Evolutionary conservation across 1,140 invertebrate genomes (phyloP), one percentile per base, ranked within the genome.

Genomic region (Andricus grossulariae): DNA sequence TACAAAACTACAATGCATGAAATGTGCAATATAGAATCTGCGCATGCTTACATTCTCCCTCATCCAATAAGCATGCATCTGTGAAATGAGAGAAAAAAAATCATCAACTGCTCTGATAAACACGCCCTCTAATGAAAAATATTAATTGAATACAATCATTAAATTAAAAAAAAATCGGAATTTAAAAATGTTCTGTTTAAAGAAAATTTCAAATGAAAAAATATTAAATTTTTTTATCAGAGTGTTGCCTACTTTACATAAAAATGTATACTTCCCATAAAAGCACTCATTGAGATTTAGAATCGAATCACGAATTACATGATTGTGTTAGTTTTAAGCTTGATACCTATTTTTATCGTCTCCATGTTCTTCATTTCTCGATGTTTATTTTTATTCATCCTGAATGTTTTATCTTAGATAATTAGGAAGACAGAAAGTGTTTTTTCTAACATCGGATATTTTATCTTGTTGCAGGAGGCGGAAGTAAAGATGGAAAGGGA

Each of bases 401-500:
- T 57, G 13, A 66, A 66, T 66, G 57, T 66, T 32, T 21, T 32
- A 66, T 66, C 32, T 66, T 66, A 66, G 25, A 55, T 19, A 55
- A 18, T 6, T 18, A 55, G 16, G n/a, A 39, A 66, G 32, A 3
- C 10, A 39, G 21, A 45, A 45, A 39, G 13, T 66, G 16, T 49
- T 78, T 49, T 21, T 50, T 79, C 32, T 84, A 77, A 84, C 74
- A 73, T 55, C 21, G 52, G 78, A 84, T 78, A 72, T 85, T 73
- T 78, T 82, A 84, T 87, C 73, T 83, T 90, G 89, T 94, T 93
- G 73, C 92, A 95, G 94, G 94, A 91, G 94, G 94, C 89, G 94
- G 93, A 90, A 93, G 93, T 86, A 95, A 93, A 92, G 94, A 94
- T 85, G 91, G 92, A 75, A 93, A 94, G 85, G 92, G 92, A 87